Conservation (phyloP, 2,113 vertebrate genomes). For the Fulmarus glacialis region DNA sequence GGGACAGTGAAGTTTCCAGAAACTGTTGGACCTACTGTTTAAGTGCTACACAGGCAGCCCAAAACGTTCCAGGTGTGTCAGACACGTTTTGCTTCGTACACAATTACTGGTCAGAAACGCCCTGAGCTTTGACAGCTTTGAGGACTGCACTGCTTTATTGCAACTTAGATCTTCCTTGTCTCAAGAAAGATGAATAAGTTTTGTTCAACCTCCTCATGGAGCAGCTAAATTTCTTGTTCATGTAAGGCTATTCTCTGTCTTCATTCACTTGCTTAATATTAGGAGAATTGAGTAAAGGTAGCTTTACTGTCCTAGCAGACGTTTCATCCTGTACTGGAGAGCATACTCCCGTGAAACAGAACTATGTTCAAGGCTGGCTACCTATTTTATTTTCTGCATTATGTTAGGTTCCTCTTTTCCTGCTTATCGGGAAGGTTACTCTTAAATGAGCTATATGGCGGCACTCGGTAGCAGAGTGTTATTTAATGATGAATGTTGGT, state of each 20-base stretch:
- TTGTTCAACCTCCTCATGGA: neutral
- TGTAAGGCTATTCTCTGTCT: neutral
- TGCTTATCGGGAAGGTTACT: neutral
- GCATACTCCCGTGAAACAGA: neutral
- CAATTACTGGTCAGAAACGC: neutral
- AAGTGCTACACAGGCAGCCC: neutral
- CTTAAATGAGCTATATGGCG: neutral
- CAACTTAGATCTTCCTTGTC: neutral
- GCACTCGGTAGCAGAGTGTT: neutral
- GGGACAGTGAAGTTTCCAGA: neutral
- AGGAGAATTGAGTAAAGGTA: neutral
- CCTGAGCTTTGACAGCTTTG: neutral
- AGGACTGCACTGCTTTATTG: neutral
- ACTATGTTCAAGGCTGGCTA: neutral
- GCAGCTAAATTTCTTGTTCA: neutral
- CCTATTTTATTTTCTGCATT: neutral
- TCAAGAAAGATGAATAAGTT: neutral
- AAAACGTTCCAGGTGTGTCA: neutral
- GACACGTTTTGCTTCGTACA: neutral
- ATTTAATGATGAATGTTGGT: neutral
- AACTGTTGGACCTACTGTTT: neutral
- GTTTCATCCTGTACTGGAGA: neutral
- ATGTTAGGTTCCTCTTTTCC: neutral
- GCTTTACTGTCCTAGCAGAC: neutral
- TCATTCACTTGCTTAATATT: neutral